Percentiles rank a stretch among this genome's conserved stretches.
These are phyloP conservation scores for Elephantulus edwardii DNA, from an alignment of 2,113 vertebrate species.

Conservation along the genomic window DNA sequence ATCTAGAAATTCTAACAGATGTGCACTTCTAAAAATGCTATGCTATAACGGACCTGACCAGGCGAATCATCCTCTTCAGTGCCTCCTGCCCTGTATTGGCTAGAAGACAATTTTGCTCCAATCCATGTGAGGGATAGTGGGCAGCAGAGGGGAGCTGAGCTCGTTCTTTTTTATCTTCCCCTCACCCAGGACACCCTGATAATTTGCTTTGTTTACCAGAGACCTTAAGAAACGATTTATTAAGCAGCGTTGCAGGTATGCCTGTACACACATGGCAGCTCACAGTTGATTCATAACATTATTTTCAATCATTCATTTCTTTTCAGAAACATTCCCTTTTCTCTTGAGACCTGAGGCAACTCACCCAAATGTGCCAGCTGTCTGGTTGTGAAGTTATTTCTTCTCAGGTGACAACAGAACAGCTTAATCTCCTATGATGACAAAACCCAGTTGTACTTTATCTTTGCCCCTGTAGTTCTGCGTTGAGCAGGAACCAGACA, in stretches of 20 bases:
- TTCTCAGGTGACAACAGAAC: constrained; percentile 32
- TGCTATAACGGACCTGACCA: constrained; percentile 17
- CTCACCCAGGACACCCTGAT: background rate
- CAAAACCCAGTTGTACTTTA: background rate
- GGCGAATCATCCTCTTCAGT: background rate
- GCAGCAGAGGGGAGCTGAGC: too few relatives aligned
- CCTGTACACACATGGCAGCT: background rate
- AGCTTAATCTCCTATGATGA: background rate
- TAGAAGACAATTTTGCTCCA: background rate
- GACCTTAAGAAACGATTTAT: constrained; percentile 10
- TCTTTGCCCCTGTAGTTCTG: background rate
- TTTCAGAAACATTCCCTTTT: background rate
- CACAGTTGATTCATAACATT: background rate
- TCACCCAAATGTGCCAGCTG: background rate
- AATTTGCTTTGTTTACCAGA: constrained; percentile 25
- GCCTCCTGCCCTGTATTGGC: background rate
- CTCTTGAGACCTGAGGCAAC: background rate
- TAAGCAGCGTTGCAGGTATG: background rate
- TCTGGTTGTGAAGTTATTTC: background rate
- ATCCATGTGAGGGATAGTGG: background rate
- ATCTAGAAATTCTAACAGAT: constrained; percentile 56
- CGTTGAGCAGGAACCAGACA: constrained; percentile 26
- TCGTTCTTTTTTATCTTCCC: constrained; percentile 49
- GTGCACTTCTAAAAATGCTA: constrained; percentile 22
- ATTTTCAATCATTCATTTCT: too few relatives aligned